phyloP scores from a whole-genome alignment of 92 coral and sea anemone species.

The Epizoanthus rinbou region DNA sequence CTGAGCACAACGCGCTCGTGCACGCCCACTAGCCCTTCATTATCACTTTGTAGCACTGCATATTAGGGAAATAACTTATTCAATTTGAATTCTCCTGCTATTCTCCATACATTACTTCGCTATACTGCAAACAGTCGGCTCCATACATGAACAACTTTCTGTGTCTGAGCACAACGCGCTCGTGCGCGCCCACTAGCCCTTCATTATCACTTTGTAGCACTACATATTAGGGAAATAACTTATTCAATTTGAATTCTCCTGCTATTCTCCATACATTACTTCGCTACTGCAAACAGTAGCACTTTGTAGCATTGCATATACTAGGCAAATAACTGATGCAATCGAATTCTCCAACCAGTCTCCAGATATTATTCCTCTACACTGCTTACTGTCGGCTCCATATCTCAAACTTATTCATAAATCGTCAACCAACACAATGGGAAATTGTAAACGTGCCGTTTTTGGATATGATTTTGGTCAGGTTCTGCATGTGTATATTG shows the following conservation, averaged over 20 bases:
- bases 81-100: not conserved
- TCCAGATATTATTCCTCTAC: too few relatives aligned
- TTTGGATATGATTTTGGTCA: too few relatives aligned
- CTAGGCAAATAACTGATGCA: too few relatives aligned
- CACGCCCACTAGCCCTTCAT: conserved; percentile 82
- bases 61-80: not conserved
- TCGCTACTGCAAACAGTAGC: too few relatives aligned
- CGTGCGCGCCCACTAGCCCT: conserved; percentile 79
- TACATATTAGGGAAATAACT: conserved; percentile 16
- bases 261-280: not conserved
- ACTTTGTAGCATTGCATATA: too few relatives aligned
- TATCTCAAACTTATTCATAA: too few relatives aligned
- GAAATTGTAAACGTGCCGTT: too few relatives aligned
- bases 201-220: conserved; percentile 81
- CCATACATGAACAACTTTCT: conserved; percentile 37
- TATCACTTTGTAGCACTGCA: conserved; percentile 71
- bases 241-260: not conserved
- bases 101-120: too few relatives aligned
- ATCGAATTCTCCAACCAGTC: not conserved
- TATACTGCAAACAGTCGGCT: too few relatives aligned
- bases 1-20: conserved; percentile 75
- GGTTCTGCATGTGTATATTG: too few relatives aligned
- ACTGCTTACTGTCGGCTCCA: too few relatives aligned
- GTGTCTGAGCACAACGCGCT: conserved; percentile 72
- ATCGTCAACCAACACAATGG: too few relatives aligned